Percentiles rank a stretch among this genome's conserved stretches.
phyloP scores from a whole-genome alignment of 2,113 vertebrate species.

The Regulus satrapa region DNA sequence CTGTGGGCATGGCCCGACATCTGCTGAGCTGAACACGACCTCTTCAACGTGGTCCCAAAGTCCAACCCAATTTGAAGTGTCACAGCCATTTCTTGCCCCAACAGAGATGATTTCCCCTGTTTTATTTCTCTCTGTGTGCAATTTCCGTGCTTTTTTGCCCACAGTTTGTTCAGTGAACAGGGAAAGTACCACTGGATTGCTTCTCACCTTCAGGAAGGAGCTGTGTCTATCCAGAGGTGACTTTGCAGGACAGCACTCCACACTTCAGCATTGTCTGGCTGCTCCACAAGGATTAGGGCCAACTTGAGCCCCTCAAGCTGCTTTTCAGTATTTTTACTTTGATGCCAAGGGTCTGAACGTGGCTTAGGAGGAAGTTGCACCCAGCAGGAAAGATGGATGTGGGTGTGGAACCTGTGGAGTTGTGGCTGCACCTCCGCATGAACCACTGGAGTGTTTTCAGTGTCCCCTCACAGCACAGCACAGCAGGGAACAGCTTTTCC shows the following conservation, averaged over 20 bases:
- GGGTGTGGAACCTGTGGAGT: neutral
- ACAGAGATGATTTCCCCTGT: rapidly evolving
- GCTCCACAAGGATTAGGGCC: neutral
- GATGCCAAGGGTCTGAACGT: rapidly evolving
- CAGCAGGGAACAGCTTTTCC: neutral
- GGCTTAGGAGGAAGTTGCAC: neutral
- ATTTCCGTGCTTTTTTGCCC: rapidly evolving
- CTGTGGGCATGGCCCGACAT: neutral
- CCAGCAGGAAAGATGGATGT: neutral
- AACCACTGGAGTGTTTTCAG: neutral
- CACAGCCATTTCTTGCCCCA: neutral
- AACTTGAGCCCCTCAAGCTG: neutral
- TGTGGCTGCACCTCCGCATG: neutral
- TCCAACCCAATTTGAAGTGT: too few species aligned
- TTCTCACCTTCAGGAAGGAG: neutral
- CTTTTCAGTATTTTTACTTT: neutral
- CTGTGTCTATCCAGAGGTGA: neutral
- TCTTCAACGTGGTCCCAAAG: rapidly evolving
- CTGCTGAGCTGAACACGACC: neutral
- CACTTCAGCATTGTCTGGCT: neutral
- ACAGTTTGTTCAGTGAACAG: neutral
- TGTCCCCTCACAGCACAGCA: neutral
- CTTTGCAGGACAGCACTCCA: neutral
- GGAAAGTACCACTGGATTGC: rapidly evolving
- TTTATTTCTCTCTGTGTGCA: neutral